Evolutionary conservation across 2,113 vertebrate species (phyloP).

Genomic region (Daphoenositta chrysoptera): DNA sequence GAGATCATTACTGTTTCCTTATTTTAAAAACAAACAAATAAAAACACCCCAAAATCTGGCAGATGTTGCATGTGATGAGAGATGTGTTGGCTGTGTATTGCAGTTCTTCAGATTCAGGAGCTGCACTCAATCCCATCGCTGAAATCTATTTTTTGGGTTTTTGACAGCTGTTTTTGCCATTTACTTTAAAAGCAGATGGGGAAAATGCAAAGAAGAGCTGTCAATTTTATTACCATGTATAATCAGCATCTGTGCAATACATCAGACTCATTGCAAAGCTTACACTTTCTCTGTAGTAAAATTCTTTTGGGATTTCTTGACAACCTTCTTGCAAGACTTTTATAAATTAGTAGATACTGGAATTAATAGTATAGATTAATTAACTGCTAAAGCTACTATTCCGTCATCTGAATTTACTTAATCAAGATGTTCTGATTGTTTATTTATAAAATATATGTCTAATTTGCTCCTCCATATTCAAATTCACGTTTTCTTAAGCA

Average conservation of each 20-base stretch:
- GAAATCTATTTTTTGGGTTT: constrained; percentile 53
- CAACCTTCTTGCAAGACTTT: neutral
- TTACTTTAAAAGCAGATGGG: constrained; percentile 73
- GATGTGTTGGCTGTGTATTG: neutral
- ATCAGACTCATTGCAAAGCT: constrained; percentile 46
- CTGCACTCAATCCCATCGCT: neutral
- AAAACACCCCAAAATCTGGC: neutral
- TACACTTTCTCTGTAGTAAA: constrained; percentile 41
- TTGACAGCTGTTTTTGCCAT: constrained; percentile 74
- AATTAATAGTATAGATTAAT: constrained; percentile 5
- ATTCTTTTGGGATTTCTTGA: constrained; percentile 23
- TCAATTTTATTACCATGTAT: constrained; percentile 73
- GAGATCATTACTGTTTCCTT: neutral
- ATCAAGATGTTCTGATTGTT: neutral
- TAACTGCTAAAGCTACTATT: neutral
- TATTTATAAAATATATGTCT: neutral
- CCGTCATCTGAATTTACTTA: neutral
- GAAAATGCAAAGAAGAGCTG: constrained; percentile 66
- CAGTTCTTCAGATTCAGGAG: constrained; percentile 44
- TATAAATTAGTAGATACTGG: neutral
- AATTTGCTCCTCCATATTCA: neutral
- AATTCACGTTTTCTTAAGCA: neutral
- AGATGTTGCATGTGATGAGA: neutral
- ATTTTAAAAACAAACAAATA: constrained; percentile 41
- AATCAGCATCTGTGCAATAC: constrained; percentile 71